Conservation (phyloP, 2,888 invertebrate genomes). For the Scelioninae gen. 1 region DNA sequence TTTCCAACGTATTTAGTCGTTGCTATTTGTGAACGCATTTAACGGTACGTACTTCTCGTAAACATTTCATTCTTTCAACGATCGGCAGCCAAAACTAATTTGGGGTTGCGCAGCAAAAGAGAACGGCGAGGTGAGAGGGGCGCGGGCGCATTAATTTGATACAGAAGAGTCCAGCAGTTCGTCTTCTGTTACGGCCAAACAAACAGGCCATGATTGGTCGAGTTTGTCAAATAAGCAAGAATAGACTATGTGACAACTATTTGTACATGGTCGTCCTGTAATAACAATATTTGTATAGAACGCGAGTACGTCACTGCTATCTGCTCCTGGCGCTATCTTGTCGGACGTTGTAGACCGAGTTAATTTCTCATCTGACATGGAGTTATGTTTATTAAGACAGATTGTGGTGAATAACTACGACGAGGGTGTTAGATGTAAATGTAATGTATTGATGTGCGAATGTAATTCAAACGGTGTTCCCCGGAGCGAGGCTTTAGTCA, state of each 20-base stretch:
- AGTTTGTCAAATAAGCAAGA: constrained; percentile 38
- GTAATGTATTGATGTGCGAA: constrained; percentile 5
- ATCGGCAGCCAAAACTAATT: too few species aligned
- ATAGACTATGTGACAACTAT: constrained; percentile 19
- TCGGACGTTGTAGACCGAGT: not conserved
- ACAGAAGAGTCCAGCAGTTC: too few species aligned
- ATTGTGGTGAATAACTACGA: constrained; percentile 14
- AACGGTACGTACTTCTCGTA: not conserved
- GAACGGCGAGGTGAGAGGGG: too few species aligned
- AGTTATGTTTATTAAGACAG: constrained; percentile 45
- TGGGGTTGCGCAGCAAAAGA: too few species aligned
- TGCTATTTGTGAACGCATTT: constrained; percentile 11
- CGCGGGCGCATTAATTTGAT: too few species aligned
- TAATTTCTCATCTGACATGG: constrained; percentile 35
- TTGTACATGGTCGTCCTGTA: constrained; percentile 12
- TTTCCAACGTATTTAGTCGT: not conserved
- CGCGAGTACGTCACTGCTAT: constrained; percentile 13
- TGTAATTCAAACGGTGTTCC: not conserved
- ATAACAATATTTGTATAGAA: constrained; percentile 16
- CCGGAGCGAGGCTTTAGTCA: not conserved
- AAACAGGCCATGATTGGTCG: too few species aligned
- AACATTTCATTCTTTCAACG: constrained; percentile 39
- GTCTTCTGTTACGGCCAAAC: too few species aligned
- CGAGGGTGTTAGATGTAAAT: constrained; percentile 11
- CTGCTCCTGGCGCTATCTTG: constrained; percentile 2